These are phyloP conservation scores for Anabas testudineus DNA, from an alignment of 2,797 vertebrate genomes.

Conservation along the genomic window DNA sequence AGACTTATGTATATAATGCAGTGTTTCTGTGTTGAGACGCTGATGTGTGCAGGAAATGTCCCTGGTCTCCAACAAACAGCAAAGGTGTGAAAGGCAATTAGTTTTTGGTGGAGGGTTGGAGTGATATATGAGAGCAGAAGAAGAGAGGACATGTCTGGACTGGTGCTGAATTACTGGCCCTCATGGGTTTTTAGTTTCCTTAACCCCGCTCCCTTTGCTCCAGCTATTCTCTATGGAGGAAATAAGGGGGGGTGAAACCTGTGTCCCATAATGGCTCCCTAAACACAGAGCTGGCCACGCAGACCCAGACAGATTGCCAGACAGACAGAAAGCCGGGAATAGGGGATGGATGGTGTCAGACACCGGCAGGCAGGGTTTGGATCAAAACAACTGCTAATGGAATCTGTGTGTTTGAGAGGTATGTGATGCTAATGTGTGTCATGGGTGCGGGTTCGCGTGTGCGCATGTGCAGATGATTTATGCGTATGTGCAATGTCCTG, in stretches of 20 bases:
- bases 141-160: constrained; percentile 76
- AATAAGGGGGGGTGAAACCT: constrained; percentile 15
- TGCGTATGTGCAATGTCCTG: constrained; percentile 50
- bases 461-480: constrained; percentile 23
- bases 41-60: constrained; percentile 59
- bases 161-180: constrained; percentile 70
- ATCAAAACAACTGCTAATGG: constrained; percentile 59
- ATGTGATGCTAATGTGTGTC: constrained; percentile 15
- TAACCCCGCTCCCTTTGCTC: constrained; percentile 60
- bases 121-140: constrained; percentile 70
- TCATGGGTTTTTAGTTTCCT: constrained; percentile 68
- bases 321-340: constrained; percentile 36
- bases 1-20: neutral
- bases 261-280: constrained; percentile 51
- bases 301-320: constrained; percentile 58
- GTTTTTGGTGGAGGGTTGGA: constrained; percentile 56
- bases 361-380: constrained; percentile 39
- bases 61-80: constrained; percentile 66
- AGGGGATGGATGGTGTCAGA: constrained; percentile 50
- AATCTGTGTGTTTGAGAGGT: constrained; percentile 33
- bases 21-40: constrained; percentile 23
- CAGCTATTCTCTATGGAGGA: constrained; percentile 47
- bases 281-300: constrained; percentile 34
- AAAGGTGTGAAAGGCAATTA: constrained; percentile 87
- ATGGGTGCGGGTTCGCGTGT: neutral